These are phyloP conservation scores for Poecilia latipinna DNA, from an alignment of 2,113 vertebrate species.

Conservation along the genomic window DNA sequence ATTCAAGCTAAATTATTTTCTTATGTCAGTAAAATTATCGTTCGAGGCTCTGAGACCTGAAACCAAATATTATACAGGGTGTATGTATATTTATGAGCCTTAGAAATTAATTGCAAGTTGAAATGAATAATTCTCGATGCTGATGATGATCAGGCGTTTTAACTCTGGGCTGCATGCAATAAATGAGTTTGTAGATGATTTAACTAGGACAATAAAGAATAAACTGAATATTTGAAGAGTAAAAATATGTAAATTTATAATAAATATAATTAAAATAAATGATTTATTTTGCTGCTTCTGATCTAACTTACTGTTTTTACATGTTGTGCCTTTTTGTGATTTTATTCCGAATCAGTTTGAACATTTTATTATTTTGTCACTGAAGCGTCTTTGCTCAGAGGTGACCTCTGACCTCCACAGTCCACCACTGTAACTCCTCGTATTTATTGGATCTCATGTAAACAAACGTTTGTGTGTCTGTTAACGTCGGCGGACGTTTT, in stretches of 20 bases:
- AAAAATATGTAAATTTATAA: not conserved
- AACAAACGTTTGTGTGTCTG: not conserved
- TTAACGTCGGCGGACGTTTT: no score
- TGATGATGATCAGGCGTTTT: no score
- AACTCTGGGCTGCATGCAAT: no score
- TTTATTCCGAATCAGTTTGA: not conserved
- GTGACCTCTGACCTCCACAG: not conserved
- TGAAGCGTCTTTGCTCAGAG: not conserved
- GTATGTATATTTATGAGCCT: no score
- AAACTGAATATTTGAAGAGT: not conserved
- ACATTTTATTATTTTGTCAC: not conserved
- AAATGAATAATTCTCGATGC: no score
- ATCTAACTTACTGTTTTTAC: not conserved
- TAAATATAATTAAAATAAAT: not conserved
- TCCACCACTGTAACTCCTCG: not conserved
- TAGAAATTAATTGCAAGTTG: no score
- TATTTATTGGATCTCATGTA: constrained; percentile 16
- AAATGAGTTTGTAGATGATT: not conserved
- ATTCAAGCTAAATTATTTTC: no score
- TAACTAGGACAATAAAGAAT: not conserved
- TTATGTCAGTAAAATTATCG: no score
- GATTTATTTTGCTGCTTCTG: not conserved
- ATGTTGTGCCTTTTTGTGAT: not conserved
- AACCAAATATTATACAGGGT: no score
- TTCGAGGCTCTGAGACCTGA: no score